These are phyloP conservation scores for Argyra leucocephala DNA, from an alignment of 2,888 invertebrate species.

Conservation along the genomic window DNA sequence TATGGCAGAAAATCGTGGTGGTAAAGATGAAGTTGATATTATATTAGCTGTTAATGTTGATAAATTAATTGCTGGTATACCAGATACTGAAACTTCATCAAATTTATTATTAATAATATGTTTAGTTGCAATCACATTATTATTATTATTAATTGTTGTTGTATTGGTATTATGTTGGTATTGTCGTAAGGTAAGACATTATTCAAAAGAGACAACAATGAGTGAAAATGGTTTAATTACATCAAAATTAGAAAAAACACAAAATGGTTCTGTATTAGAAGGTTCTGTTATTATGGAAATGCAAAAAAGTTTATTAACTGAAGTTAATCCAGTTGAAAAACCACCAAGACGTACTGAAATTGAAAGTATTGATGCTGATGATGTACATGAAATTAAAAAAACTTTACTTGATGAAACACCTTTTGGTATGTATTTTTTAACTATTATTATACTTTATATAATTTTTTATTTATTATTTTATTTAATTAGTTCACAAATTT, in stretches of 20 bases:
- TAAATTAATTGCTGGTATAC: constrained; percentile 34
- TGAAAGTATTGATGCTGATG: constrained; percentile 64
- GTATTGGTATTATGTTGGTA: constrained; percentile 46
- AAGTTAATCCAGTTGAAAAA: constrained; percentile 76
- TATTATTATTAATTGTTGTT: constrained; percentile 49
- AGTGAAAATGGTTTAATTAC: constrained; percentile 41
- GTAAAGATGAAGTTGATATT: constrained; percentile 65
- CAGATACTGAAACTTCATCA: constrained; percentile 41
- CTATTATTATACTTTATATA: too few relatives aligned
- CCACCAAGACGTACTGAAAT: constrained; percentile 69
- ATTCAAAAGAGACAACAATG: constrained; percentile 46
- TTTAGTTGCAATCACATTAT: constrained; percentile 49
- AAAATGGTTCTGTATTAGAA: constrained; percentile 62
- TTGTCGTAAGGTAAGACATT: constrained; percentile 47
- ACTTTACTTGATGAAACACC: constrained; percentile 73
- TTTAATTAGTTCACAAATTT: too few relatives aligned
- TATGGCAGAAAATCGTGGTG: constrained; percentile 72
- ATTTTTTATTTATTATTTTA: too few relatives aligned
- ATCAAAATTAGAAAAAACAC: constrained; percentile 46
- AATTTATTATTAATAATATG: constrained; percentile 42
- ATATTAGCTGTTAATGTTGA: constrained; percentile 50
- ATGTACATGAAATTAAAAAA: constrained; percentile 72
- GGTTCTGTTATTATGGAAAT: constrained; percentile 71
- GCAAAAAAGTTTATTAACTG: constrained; percentile 74
- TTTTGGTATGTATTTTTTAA: constrained; percentile 69